Evolutionary conservation across 2,888 invertebrate species (phyloP), one percentile per base, ranked within the genome.

Genomic region (Alcis repandata): DNA sequence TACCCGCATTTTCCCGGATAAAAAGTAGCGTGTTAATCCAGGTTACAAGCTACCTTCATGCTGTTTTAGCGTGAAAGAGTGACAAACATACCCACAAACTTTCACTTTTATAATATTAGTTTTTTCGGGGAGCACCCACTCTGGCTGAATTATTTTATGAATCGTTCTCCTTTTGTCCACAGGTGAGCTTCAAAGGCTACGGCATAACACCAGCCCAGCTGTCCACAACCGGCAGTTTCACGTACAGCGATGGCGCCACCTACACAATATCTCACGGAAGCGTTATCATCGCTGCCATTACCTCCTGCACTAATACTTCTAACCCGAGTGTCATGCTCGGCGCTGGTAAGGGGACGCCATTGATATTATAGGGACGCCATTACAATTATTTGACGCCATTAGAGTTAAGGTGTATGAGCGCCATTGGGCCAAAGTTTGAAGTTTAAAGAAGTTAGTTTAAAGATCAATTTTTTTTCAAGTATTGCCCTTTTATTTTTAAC

Each of bases 261-360:
- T 98, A 98, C 88, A 94, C 92, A 43, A 94, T 99, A 70, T 94
- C 91, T 0, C 98, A 99, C 86, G 99, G 99, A 2, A 98, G 98
- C 1, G 98, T 99, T 19, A 97, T 99, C 62, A 99, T 99, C 72
- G 98, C 99, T 0, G 99, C 99, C 58, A 99, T 99, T 77, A 99
- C 99, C 0, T 98, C 98, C 22, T 99, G 99, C 88, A 99, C 99
- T 59, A 99, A 99, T 85, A 99, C 99, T 0, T 98, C 98, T 77
- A 99, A 99, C 87, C 99, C 99, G 0, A 98, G 98, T 73, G 99
- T 99, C 7, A 99, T 99, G 99, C 93, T 99, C 17, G 99, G 98
- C 40, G 99, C 99, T 74, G 98, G 98, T 91, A 32, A 80, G 86
- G 32, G 32, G 15, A 22, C 43, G 40, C 20, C 19, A 43, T 19